These are phyloP conservation scores for Ectemnius lituratus DNA, from an alignment of 2,888 invertebrate species.

Conservation along the genomic window DNA sequence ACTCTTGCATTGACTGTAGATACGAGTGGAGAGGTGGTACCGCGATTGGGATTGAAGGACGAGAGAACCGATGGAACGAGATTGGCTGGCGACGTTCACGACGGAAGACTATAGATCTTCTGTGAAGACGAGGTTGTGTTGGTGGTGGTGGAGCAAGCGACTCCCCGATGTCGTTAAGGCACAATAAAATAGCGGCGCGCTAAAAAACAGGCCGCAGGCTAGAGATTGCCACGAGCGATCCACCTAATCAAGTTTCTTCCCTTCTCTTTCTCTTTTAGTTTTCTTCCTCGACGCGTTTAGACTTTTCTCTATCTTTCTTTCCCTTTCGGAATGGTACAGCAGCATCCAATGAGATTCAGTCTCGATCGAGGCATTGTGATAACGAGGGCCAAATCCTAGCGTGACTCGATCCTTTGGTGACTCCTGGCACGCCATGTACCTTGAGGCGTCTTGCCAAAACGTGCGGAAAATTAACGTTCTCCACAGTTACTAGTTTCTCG, in stretches of 20 bases:
- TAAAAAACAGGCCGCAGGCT: conserved; percentile 41
- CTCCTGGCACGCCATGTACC: conserved; percentile 35
- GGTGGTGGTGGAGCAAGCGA: conserved; percentile 25
- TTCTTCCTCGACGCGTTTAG: not conserved
- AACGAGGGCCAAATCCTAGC: conserved; percentile 50
- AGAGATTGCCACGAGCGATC: conserved; percentile 58
- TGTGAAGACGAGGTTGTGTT: not conserved
- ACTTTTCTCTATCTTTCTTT: conserved; percentile 14
- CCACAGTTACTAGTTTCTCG: not conserved
- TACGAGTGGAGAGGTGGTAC: conserved; percentile 13
- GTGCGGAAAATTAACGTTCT: conserved; percentile 44
- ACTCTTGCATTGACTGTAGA: not conserved
- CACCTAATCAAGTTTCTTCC: conserved; percentile 57
- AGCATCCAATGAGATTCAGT: conserved; percentile 23
- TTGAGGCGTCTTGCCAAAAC: conserved; percentile 46
- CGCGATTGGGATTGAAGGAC: conserved; percentile 43
- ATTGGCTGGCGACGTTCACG: conserved; percentile 57
- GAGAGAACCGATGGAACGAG: conserved; percentile 50
- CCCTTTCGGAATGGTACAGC: conserved; percentile 3
- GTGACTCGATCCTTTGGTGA: conserved; percentile 42
- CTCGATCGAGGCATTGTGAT: conserved; percentile 49
- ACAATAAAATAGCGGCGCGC: conserved; percentile 66
- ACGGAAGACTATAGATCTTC: conserved; percentile 33
- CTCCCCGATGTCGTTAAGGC: conserved; percentile 67
- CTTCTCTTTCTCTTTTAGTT: conserved; percentile 13